A percentile compares a stretch with the other conserved stretches of the same genome.
These are phyloP conservation scores for Hormaphis cornu DNA, from an alignment of 1,140 invertebrate genomes.

Conservation along the genomic window DNA sequence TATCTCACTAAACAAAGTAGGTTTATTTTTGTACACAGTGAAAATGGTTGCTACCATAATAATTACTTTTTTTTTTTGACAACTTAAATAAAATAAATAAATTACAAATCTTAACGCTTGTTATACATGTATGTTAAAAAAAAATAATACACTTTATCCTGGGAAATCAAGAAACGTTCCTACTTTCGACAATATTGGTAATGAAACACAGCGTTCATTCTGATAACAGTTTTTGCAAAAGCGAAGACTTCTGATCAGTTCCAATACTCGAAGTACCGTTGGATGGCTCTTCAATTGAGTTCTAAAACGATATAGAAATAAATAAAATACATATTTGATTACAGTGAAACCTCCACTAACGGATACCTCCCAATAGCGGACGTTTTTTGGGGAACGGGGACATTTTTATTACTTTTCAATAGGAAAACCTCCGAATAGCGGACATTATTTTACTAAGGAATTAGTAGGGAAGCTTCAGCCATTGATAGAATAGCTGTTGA, in stretches of 20 bases:
- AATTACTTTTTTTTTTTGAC: slow-evolving; percentile 9
- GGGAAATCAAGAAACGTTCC: neutral
- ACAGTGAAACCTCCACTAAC: too few relatives aligned
- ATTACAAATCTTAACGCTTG: too few relatives aligned
- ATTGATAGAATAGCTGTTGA: too few relatives aligned
- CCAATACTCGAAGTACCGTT: slow-evolving; percentile 51
- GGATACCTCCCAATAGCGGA: too few relatives aligned
- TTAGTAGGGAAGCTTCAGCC: too few relatives aligned
- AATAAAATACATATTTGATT: neutral
- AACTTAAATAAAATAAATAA: slow-evolving; percentile 7
- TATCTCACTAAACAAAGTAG: slow-evolving; percentile 3
- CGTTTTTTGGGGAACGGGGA: too few relatives aligned
- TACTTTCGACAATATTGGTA: neutral
- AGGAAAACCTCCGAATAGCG: too few relatives aligned
- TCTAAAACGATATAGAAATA: neutral
- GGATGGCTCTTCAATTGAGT: neutral
- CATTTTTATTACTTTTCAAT: too few relatives aligned
- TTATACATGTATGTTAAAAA: neutral
- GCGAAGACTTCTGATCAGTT: slow-evolving; percentile 60
- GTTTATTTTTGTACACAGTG: slow-evolving; percentile 25
- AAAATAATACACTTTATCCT: neutral
- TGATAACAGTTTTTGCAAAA: slow-evolving; percentile 66
- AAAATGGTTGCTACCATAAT: neutral
- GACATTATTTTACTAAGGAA: too few relatives aligned
- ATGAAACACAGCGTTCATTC: slow-evolving; percentile 46